Percentiles rank a stretch among this genome's conserved stretches.
Conservation (phyloP, 2,113 vertebrate species). For the Rousettus leschenaultii region DNA sequence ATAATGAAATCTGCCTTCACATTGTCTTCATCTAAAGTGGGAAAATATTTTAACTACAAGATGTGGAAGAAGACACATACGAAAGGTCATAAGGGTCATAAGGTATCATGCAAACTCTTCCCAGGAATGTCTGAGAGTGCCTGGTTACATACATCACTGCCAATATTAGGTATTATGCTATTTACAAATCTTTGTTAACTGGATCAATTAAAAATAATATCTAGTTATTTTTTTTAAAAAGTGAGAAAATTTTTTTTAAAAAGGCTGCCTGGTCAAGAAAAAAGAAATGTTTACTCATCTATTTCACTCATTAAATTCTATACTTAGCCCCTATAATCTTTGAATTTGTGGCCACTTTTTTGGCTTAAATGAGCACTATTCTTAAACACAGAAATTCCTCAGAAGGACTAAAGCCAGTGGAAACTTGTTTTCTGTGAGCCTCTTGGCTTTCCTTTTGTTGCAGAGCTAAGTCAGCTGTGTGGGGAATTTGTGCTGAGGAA, state of each 20-base stretch:
- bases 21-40: not conserved
- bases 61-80: not conserved
- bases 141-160: not conserved
- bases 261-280: not conserved
- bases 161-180: not conserved
- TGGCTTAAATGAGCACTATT: not conserved
- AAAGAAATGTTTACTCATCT: not conserved
- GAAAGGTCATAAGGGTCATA: no score
- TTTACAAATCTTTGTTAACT: not conserved
- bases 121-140: not conserved
- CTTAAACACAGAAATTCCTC: not conserved
- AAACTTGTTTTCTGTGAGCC: not conserved
- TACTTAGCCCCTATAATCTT: not conserved
- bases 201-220: constrained; percentile 6
- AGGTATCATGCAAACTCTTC: not conserved
- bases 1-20: not conserved
- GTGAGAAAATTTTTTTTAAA: not conserved
- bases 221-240: not conserved
- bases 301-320: not conserved
- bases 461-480: not conserved
- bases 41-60: not conserved
- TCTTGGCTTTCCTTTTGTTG: not conserved
- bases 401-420: not conserved
- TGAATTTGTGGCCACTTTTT: not conserved
- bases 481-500: not conserved